Evolutionary conservation across 2,797 vertebrate species (phyloP), one percentile per base, ranked within the genome.

Genomic region (Scolopax bukidnonensis): DNA sequence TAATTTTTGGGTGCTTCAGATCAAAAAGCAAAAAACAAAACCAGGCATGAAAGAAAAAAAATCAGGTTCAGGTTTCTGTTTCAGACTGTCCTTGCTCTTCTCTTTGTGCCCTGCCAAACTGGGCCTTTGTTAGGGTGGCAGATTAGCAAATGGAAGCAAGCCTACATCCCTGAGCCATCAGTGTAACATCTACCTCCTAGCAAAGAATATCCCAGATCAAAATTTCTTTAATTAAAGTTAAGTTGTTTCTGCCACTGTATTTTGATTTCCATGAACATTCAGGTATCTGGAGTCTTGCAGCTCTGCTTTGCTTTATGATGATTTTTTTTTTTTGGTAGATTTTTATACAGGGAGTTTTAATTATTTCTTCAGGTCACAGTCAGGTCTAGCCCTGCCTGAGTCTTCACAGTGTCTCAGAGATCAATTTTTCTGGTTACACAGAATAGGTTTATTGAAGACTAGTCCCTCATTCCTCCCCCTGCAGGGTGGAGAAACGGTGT

Each of bases 371-470:
- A 3, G 32, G 25, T 70, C n/a, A 60, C 56, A 75, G 56, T 50
- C 13, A 50, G 54, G 16, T 86, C 53, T 51, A 19, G 18, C 25
- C 38, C 57, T 83, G 19, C 20, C 7, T 4, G 12, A 12, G 13
- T 60, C 59, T 90, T 38, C 9, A 36, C 41, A 25, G 7, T n/a
- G 30, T 63, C 60, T 73, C 57, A 77, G 41, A 78, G 45, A 85
- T 38, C 11, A 23, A 43, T 85, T 77, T 53, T 12, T 86, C 30
- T 87, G 40, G 53, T 64, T 60, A 84, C 77, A 17, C n/a, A 83
- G 48, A 60, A 40, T 5, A 47, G 11, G 5, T 93, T 96, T 97
- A 84, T 89, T 93, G 61, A 94, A 91, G 33, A 41, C 18, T 32
- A n/a, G 28, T 56, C 30, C 32, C 20, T 33, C 40, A 12, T 81